Evolutionary conservation across 2,888 invertebrate species (phyloP).

Genomic region (Cephus pygmeus): DNA sequence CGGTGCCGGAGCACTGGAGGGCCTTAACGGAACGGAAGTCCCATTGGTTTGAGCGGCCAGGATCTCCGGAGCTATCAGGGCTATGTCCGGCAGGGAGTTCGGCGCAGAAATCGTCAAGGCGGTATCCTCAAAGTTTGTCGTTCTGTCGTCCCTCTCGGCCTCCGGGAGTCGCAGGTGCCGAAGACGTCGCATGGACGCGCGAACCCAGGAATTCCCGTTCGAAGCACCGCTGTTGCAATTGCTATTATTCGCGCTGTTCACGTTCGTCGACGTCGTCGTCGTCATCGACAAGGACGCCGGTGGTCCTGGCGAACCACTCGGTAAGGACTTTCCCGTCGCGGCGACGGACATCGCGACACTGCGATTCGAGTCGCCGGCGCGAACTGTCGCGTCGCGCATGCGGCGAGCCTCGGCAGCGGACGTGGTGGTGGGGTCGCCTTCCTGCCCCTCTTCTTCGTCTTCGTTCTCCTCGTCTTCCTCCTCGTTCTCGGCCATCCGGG

Average conservation of each 20-base stretch:
- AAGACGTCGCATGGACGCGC: slow-evolving; percentile 70
- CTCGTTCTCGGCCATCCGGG: background rate
- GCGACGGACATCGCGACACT: slow-evolving; percentile 64
- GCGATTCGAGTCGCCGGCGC: slow-evolving; percentile 44
- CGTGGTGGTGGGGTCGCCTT: background rate
- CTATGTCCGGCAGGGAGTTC: slow-evolving; percentile 57
- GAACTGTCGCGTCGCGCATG: slow-evolving; percentile 46
- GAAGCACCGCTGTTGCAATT: slow-evolving; percentile 14
- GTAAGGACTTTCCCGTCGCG: slow-evolving; percentile 54
- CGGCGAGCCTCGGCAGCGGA: slow-evolving; percentile 23
- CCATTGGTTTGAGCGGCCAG: slow-evolving; percentile 59
- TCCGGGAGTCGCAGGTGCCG: slow-evolving; percentile 68
- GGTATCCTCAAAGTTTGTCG: slow-evolving; percentile 21
- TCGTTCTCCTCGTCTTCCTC: background rate
- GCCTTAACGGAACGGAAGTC: slow-evolving; percentile 44
- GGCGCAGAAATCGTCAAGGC: slow-evolving; percentile 40
- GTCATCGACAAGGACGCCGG: slow-evolving; percentile 22
- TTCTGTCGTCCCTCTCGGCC: slow-evolving; percentile 24
- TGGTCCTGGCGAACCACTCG: slow-evolving; percentile 29
- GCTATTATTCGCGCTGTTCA: slow-evolving; percentile 17
- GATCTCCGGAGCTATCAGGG: slow-evolving; percentile 59
- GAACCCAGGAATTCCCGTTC: slow-evolving; percentile 66
- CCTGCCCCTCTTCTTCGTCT: background rate
- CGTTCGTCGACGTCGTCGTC: slow-evolving; percentile 17
- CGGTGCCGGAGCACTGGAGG: slow-evolving; percentile 52